Evolutionary conservation across 35 echinoderm and acorn worm genomes (phyloP).

Genomic region (Patiria miniata): DNA sequence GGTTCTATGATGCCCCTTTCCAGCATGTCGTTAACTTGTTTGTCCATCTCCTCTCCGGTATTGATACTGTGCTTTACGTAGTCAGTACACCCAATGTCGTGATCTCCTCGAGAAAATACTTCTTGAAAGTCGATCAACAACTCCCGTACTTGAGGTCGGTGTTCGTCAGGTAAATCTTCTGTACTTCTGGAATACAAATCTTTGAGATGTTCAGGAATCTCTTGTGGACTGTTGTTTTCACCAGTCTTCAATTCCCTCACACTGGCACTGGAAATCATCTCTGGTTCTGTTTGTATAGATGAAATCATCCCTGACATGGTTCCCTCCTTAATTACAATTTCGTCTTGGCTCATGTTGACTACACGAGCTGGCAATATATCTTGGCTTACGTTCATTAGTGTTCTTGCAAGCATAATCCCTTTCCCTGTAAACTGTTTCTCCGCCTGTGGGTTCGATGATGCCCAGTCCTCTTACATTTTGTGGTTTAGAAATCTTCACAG

Average conservation of each 20-base stretch:
- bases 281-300: background rate
- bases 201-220: conserved; percentile 2
- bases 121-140: conserved; percentile 29
- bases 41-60: conserved; percentile 32
- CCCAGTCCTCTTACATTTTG: background rate
- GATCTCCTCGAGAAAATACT: conserved; percentile 15
- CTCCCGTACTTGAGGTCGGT: background rate
- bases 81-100: conserved; percentile 31
- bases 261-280: background rate
- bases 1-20: conserved; percentile 29
- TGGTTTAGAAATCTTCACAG: background rate
- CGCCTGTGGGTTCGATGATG: background rate
- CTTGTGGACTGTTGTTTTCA: background rate
- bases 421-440: background rate
- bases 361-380: background rate
- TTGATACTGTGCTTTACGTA: conserved; percentile 9
- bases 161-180: background rate
- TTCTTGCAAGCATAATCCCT: background rate
- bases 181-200: background rate
- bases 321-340: background rate
- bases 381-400: background rate
- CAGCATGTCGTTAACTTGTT: conserved; percentile 23
- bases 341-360: background rate
- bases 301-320: background rate
- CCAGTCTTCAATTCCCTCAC: background rate